phyloP scores from a whole-genome alignment of 2,113 vertebrate genomes.

The Larimichthys polyactis region DNA sequence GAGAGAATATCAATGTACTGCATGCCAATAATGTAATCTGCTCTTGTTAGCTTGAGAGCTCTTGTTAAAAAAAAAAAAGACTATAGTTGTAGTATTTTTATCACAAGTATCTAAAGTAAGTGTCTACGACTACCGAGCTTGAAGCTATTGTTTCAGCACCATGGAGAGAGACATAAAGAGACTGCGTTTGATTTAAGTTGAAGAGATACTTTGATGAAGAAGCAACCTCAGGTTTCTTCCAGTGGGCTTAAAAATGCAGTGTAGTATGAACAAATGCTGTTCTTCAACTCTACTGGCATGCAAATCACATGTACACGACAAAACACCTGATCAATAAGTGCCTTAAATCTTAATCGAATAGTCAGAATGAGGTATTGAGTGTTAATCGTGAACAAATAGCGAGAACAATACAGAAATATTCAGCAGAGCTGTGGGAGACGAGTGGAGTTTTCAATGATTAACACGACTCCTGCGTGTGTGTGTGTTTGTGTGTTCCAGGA shows the following conservation, averaged over 20 bases:
- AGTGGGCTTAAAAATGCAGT: not conserved
- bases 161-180: conserved; percentile 13
- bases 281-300: not conserved
- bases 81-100: not conserved
- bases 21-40: not conserved
- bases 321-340: not conserved
- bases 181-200: not conserved
- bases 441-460: not conserved
- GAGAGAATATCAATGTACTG: not conserved
- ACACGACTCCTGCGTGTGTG: not conserved
- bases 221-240: not conserved
- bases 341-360: not conserved
- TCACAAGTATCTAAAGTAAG: not conserved
- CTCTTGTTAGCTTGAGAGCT: not conserved
- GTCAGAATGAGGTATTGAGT: not conserved
- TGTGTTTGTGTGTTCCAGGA: conserved; percentile 84
- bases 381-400: not conserved
- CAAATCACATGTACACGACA: not conserved
- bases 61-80: not conserved
- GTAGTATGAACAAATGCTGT: not conserved
- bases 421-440: too few species aligned
- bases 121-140: not conserved
- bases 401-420: too few species aligned
- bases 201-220: too few species aligned
- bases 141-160: conserved; percentile 5